phyloP scores from a whole-genome alignment of 2,888 invertebrate species.

The Eulithis testata region DNA sequence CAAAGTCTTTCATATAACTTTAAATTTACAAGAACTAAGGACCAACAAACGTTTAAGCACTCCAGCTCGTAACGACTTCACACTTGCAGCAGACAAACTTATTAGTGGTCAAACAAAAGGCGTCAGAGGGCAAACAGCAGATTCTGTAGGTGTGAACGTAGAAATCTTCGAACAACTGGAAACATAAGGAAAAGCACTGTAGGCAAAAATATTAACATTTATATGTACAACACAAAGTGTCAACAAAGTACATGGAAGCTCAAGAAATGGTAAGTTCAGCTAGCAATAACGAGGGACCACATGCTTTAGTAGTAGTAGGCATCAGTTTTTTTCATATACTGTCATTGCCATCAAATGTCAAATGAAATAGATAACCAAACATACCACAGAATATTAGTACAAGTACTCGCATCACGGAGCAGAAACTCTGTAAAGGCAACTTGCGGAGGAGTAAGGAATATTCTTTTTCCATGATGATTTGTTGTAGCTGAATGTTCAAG shows the following conservation, averaged over 20 bases:
- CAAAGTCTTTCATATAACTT: too few species aligned
- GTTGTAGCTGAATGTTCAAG: too few species aligned
- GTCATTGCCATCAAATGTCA: too few species aligned
- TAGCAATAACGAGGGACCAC: not conserved
- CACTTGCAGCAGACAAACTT: constrained; percentile 34
- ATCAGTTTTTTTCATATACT: not conserved
- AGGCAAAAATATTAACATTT: constrained; percentile 18
- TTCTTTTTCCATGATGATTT: too few species aligned
- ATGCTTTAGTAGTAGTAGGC: not conserved
- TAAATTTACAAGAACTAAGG: not conserved
- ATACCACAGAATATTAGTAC: too few species aligned
- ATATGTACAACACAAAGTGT: not conserved
- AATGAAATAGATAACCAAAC: too few species aligned
- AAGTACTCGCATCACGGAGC: too few species aligned
- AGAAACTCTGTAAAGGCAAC: too few species aligned
- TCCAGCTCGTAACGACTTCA: constrained; percentile 24
- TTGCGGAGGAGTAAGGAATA: too few species aligned
- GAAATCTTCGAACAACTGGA: constrained; percentile 31
- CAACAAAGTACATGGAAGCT: not conserved
- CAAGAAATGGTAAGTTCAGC: not conserved
- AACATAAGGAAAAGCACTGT: constrained; percentile 30
- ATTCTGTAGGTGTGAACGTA: constrained; percentile 36
- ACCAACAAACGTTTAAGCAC: constrained; percentile 13
- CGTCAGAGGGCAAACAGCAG: constrained; percentile 39
- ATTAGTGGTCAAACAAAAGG: constrained; percentile 41